Conservation (phyloP, 2,797 vertebrate species). For the Artibeus jamaicensis region DNA sequence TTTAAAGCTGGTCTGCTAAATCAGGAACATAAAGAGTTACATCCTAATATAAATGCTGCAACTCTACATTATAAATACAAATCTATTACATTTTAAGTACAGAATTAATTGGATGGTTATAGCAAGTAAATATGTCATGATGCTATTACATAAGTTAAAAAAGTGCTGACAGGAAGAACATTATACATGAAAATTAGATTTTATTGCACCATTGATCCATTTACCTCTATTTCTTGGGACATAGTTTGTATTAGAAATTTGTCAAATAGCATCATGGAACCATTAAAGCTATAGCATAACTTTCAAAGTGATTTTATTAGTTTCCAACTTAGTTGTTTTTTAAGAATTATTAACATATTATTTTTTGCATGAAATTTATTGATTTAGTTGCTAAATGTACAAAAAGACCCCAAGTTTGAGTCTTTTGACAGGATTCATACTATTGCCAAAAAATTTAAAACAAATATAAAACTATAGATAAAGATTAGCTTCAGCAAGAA, state of each 20-base stretch:
- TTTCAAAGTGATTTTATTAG: neutral
- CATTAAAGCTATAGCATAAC: neutral
- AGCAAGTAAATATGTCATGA: neutral
- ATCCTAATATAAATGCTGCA: neutral
- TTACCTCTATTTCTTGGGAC: neutral
- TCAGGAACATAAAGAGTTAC: neutral
- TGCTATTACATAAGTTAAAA: neutral
- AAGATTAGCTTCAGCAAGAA: neutral
- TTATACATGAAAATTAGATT: neutral
- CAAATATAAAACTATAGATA: neutral
- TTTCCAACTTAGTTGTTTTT: neutral
- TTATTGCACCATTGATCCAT: neutral
- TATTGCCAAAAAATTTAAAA: neutral
- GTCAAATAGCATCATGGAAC: neutral
- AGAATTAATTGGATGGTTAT: neutral
- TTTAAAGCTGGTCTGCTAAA: neutral
- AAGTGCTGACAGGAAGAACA: neutral
- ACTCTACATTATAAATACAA: neutral
- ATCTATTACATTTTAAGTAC: neutral
- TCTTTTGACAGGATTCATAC: neutral
- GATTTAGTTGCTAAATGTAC: neutral
- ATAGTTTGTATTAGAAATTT: neutral
- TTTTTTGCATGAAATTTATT: neutral
- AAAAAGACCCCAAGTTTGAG: neutral
- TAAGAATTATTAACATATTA: neutral